A percentile compares a stretch with the other conserved stretches of the same genome.
phyloP scores from a whole-genome alignment of 1,140 invertebrate species.

The Rhagoletis pomonella region DNA sequence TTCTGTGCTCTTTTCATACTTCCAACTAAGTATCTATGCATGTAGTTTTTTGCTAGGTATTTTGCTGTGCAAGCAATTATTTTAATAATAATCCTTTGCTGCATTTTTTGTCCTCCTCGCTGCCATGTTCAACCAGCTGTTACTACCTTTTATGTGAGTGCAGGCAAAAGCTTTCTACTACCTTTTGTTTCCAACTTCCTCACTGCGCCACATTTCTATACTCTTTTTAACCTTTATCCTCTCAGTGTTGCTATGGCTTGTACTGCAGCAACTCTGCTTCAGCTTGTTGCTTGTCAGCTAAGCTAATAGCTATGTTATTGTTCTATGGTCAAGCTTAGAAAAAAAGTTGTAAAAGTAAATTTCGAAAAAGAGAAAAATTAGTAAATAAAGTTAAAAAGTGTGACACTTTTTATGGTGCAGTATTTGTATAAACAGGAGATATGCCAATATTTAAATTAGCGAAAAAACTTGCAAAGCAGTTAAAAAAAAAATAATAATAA shows the following conservation, averaged over 20 bases:
- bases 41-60: neutral
- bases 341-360: neutral
- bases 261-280: neutral
- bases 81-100: constrained; percentile 43
- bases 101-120: neutral
- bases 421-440: neutral
- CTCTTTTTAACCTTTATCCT: neutral
- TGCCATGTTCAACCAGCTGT: constrained; percentile 2
- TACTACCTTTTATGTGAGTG: neutral
- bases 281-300: constrained; percentile 17
- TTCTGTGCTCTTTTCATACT: neutral
- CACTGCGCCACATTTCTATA: neutral
- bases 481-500: too few relatives aligned
- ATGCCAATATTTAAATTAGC: neutral
- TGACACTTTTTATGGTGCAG: too few relatives aligned
- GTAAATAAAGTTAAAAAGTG: neutral
- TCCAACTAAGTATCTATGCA: too few relatives aligned
- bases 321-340: neutral
- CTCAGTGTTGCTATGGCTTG: constrained; percentile 1
- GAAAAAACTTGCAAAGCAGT: neutral
- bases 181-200: neutral
- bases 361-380: neutral
- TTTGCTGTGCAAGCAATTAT: constrained; percentile 33
- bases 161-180: neutral
- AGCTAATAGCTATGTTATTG: neutral